A percentile compares a stretch with the other conserved stretches of the same genome.
Conservation (phyloP, 2,113 vertebrate genomes). For the Bos indicus region DNA sequence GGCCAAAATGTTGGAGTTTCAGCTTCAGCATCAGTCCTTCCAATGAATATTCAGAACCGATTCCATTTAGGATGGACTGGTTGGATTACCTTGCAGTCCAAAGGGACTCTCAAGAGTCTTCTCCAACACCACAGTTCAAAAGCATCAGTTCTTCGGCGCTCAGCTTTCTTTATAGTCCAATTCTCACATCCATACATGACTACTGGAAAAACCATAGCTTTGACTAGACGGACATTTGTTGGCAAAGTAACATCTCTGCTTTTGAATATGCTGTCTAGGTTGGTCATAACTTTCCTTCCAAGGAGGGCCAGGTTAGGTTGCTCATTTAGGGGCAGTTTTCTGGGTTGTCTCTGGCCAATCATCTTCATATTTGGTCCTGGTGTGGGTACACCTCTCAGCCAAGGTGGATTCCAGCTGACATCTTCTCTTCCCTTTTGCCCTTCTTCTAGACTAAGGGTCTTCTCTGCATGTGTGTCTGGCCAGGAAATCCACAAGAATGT, state of each 20-base stretch:
- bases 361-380: not conserved
- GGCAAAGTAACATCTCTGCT: not conserved
- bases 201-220: not conserved
- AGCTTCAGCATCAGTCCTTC: not conserved
- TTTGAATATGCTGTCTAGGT: not conserved
- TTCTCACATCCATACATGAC: not conserved
- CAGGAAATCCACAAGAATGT: not conserved
- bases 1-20: not conserved
- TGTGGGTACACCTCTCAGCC: not conserved
- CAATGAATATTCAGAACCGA: not conserved
- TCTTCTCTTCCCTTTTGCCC: not conserved
- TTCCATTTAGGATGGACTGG: not conserved
- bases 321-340: not conserved
- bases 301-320: not conserved
- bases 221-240: not conserved
- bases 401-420: not conserved
- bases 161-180: not conserved
- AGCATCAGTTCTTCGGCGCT: not conserved
- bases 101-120: not conserved
- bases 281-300: too few species aligned
- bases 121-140: not conserved
- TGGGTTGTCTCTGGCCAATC: not conserved
- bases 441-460: not conserved
- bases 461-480: not conserved
- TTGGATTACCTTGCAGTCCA: not conserved